These are phyloP conservation scores for Syrrhaptes paradoxus DNA, from an alignment of 2,113 vertebrate genomes.

Conservation along the genomic window DNA sequence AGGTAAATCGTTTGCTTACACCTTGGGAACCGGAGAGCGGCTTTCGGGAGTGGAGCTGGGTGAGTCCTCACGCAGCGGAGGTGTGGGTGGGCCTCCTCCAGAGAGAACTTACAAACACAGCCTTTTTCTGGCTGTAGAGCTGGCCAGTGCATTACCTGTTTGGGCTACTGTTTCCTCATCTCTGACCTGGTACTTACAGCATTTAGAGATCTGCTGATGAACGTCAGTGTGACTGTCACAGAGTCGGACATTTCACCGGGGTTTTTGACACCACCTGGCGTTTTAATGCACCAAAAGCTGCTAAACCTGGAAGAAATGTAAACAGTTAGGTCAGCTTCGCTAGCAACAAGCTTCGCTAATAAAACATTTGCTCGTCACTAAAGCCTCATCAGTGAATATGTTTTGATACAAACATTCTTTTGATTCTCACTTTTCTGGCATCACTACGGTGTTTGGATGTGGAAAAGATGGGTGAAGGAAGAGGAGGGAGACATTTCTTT, in stretches of 20 bases:
- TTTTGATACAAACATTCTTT: background rate
- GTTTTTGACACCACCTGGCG: background rate
- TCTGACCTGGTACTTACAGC: background rate
- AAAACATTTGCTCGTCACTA: background rate
- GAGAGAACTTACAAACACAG: background rate
- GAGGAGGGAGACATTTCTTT: background rate
- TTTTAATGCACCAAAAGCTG: background rate
- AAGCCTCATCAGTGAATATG: background rate
- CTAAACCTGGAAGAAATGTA: background rate
- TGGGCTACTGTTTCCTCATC: background rate
- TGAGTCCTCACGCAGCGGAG: accelerated
- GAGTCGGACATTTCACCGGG: background rate
- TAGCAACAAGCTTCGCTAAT: background rate
- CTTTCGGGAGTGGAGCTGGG: accelerated
- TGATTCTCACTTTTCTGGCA: background rate
- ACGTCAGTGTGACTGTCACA: background rate
- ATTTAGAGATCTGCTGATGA: background rate
- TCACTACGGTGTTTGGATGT: background rate
- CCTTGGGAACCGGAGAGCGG: background rate
- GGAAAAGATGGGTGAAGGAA: background rate
- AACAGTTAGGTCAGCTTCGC: background rate
- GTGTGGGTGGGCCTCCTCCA: accelerated
- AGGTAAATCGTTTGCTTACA: accelerated
- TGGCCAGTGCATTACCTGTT: background rate
- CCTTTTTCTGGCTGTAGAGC: background rate